Evolutionary conservation across 2,797 vertebrate species (phyloP).

Genomic region (Microctenopoma lineatum): DNA sequence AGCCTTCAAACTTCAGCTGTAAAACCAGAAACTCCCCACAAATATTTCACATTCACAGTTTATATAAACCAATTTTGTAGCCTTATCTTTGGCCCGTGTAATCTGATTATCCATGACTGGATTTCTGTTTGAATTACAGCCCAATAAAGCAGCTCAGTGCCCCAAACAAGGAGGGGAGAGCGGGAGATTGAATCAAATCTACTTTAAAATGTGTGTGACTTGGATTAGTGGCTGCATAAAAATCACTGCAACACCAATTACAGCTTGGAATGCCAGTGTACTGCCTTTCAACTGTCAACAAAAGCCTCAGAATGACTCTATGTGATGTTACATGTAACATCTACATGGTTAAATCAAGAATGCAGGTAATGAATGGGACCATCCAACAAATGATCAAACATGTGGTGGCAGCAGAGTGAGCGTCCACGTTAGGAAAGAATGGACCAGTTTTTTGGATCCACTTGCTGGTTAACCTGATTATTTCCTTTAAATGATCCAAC

Average conservation of each 20-base stretch:
- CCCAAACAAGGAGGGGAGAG: slow-evolving; percentile 14
- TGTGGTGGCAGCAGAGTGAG: not conserved
- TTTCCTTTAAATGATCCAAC: too few relatives aligned
- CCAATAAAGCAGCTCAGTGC: slow-evolving; percentile 20
- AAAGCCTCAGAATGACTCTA: not conserved
- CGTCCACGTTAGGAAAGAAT: not conserved
- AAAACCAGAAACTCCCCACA: not conserved
- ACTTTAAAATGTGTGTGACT: slow-evolving; percentile 46
- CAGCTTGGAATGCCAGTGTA: not conserved
- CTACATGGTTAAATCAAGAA: not conserved
- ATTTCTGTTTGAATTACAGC: slow-evolving; percentile 24
- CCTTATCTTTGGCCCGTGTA: not conserved
- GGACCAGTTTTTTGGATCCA: not conserved
- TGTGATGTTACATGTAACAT: too few relatives aligned
- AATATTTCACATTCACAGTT: not conserved
- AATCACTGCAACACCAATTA: not conserved
- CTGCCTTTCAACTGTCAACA: not conserved
- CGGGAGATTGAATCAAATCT: slow-evolving; percentile 19
- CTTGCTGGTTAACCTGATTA: not conserved
- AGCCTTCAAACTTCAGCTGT: slow-evolving; percentile 4
- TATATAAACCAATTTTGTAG: not conserved
- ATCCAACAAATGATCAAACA: slow-evolving; percentile 3
- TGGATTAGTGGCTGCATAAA: slow-evolving; percentile 37
- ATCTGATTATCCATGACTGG: slow-evolving; percentile 15
- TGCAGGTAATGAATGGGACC: slow-evolving; percentile 1